Conservation (phyloP, 2,888 invertebrate species). For the Apantesis nais region DNA sequence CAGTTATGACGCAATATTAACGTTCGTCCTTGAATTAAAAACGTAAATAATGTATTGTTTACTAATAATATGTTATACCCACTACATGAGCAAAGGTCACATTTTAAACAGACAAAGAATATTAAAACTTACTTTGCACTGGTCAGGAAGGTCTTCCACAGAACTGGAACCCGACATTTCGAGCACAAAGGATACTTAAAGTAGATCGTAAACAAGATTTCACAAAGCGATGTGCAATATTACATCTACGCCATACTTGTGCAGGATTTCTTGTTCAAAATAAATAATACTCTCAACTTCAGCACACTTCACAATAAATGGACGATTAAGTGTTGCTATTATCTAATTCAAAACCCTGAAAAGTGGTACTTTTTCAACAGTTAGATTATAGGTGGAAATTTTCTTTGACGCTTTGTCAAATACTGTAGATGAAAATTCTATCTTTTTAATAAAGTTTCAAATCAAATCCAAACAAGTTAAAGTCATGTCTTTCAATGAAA, state of each 20-base stretch:
- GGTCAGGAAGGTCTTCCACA: slow-evolving; percentile 77
- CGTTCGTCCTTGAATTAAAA: slow-evolving; percentile 19
- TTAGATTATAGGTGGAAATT: neutral
- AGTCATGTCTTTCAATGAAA: no score
- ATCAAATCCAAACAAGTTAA: no score
- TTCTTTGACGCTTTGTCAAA: neutral
- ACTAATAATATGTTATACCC: slow-evolving; percentile 31
- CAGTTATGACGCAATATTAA: slow-evolving; percentile 40
- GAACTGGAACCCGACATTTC: slow-evolving; percentile 76
- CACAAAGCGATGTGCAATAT: slow-evolving; percentile 23
- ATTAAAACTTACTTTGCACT: slow-evolving; percentile 68
- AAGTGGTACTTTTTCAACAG: neutral
- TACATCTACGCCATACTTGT: slow-evolving; percentile 58
- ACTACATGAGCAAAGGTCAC: slow-evolving; percentile 56
- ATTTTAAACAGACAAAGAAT: slow-evolving; percentile 48
- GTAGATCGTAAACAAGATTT: slow-evolving; percentile 21
- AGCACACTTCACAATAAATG: slow-evolving; percentile 15
- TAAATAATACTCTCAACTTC: slow-evolving; percentile 48
- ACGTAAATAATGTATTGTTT: slow-evolving; percentile 37
- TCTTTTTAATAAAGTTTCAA: no score
- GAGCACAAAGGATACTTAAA: slow-evolving; percentile 20
- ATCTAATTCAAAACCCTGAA: neutral
- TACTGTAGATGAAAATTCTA: no score
- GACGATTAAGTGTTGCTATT: slow-evolving; percentile 14
- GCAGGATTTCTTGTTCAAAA: slow-evolving; percentile 51